Base-by-base conservation (phyloP, 2,888 invertebrate genomes). In the Parelbella ahira region DNA sequence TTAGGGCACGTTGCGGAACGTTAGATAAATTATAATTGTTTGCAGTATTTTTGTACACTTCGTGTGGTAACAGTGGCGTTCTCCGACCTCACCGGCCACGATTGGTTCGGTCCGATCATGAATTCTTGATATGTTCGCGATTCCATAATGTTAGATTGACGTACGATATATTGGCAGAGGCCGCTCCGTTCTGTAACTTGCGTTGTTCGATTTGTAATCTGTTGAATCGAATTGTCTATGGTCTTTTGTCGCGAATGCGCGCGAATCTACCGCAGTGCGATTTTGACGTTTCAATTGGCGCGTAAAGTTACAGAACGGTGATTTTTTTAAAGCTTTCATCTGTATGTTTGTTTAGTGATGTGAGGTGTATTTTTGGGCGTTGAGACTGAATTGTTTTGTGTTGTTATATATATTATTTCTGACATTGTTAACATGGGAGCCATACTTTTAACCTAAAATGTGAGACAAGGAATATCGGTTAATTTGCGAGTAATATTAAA, bases 311-410 rank as follows among this genome's bases (percentile, higher is more conserved):
- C 48, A 59, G 54, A 45, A 51, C 57, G 52, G 53, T 49, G 42
- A 13, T 9, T 50, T 4, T 44, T 39, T 27, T 41, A 23, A 46
- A 39, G 49, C 42, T 45, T 42, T 45, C 42, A 48, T 51, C 50
- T 45, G 51, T 48, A 50, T 57, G 55, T 57, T 63, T 69, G 69
- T 79, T 81, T 79, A 67, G 66, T 74, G 71, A 68, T 74, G 63
- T 72, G 68, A 68, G 67, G 68, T 68, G 61, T 56, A 68, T 68
- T 78, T 82, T 86, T 75, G 73, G 81, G 77, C 77, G 84, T 84
- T 84, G 86, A 86, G 87, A 87, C 86, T 87, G 87, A 86, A 72
- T 86, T 84, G 83, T 84, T 84, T 86, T 84, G 84, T 84, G 86
- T 83, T 82, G 81, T 84, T 84, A 79, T 82, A 70, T 82, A 70